Evolutionary conservation across 2,113 vertebrate species (phyloP).

Genomic region (Anarhynchus alexandrinus): DNA sequence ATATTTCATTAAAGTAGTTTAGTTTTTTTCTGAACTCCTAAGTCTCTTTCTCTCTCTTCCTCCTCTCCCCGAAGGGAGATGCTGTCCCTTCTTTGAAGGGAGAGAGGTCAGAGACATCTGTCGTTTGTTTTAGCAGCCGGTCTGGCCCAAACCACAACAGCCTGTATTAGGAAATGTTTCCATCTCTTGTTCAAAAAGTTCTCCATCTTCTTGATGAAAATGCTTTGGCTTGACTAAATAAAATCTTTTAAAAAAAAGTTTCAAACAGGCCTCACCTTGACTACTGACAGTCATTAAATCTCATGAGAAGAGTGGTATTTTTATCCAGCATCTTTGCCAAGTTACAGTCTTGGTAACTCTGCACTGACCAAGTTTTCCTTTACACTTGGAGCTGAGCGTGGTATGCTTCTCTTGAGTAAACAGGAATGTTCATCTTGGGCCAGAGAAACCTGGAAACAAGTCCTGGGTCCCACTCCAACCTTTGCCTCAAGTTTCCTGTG

Average conservation of each 20-base stretch:
- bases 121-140: no score
- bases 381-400: background rate
- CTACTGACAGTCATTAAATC: background rate
- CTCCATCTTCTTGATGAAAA: background rate
- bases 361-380: slow-evolving; percentile 23
- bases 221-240: background rate
- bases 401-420: background rate
- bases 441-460: background rate
- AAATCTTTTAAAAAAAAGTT: background rate
- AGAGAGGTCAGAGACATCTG: no score
- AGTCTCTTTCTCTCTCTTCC: no score
- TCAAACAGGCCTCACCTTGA: background rate
- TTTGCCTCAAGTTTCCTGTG: slow-evolving; percentile 35
- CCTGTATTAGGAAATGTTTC: background rate
- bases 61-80: no score
- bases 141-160: no score
- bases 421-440: background rate
- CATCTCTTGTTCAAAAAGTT: background rate
- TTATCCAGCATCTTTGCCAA: background rate
- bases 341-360: background rate
- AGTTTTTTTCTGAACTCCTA: no score
- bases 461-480: background rate
- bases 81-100: no score
- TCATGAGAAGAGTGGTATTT: background rate
- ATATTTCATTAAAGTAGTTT: no score